Conservation (phyloP, 2,888 invertebrate species). For the Yponomeuta cagnagella region DNA sequence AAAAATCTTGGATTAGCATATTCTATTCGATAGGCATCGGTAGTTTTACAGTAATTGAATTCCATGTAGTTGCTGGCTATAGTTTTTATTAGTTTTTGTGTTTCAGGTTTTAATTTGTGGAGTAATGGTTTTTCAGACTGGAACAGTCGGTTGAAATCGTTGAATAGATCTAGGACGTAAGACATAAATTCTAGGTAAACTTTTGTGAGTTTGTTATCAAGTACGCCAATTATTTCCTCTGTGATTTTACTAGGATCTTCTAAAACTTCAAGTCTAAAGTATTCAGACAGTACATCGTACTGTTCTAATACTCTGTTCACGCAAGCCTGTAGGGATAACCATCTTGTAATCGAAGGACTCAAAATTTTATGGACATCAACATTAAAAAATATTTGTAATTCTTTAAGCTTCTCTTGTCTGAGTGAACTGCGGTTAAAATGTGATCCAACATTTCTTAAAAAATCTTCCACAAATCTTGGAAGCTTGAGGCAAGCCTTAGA, state of each 20-base stretch:
- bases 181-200: slow-evolving; percentile 17
- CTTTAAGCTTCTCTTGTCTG: no score
- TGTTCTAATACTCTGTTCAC: slow-evolving; percentile 21
- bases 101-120: slow-evolving; percentile 21
- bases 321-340: slow-evolving; percentile 22
- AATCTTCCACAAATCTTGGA: slow-evolving; percentile 32
- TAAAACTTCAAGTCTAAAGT: slow-evolving; percentile 16
- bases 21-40: slow-evolving; percentile 17
- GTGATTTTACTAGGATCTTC: slow-evolving; percentile 21
- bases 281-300: slow-evolving; percentile 19
- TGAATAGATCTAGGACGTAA: slow-evolving; percentile 17
- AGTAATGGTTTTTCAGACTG: slow-evolving; percentile 18
- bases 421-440: slow-evolving; percentile 20
- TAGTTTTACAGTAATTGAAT: slow-evolving; percentile 19
- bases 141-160: not conserved
- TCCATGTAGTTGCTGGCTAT: slow-evolving; percentile 18
- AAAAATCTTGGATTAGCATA: slow-evolving; percentile 22
- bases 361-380: slow-evolving; percentile 16
- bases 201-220: not conserved
- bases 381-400: not conserved
- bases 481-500: slow-evolving; percentile 34
- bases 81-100: slow-evolving; percentile 18
- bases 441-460: slow-evolving; percentile 28
- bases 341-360: slow-evolving; percentile 18
- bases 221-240: slow-evolving; percentile 16